Evolutionary conservation across 2,888 invertebrate genomes (phyloP).

Genomic region (Diarsia mendica): DNA sequence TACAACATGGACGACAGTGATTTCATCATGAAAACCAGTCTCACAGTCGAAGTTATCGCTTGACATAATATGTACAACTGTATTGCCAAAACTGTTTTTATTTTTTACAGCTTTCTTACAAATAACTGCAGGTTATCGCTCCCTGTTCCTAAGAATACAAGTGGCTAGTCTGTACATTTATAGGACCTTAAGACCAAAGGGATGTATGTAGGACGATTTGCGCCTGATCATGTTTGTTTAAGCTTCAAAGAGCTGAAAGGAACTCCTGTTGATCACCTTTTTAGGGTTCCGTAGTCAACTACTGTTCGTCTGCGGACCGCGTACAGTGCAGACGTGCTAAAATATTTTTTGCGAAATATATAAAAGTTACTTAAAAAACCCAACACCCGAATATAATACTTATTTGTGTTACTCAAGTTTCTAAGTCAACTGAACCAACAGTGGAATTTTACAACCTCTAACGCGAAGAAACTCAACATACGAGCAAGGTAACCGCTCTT

Average conservation of each 20-base stretch:
- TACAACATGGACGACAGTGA: not conserved
- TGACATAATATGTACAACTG: too few species aligned
- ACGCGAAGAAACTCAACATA: too few species aligned
- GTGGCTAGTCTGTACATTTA: not conserved
- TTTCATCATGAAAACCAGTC: not conserved
- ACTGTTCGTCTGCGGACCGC: too few species aligned
- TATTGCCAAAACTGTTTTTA: not conserved
- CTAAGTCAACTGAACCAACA: too few species aligned
- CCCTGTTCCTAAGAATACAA: not conserved
- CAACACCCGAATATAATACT: too few species aligned
- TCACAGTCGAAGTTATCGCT: not conserved
- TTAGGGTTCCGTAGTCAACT: too few species aligned
- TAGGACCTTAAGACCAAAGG: slow-evolving; percentile 7
- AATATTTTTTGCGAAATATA: too few species aligned
- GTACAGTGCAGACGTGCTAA: too few species aligned
- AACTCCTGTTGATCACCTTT: not conserved
- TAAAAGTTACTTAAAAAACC: too few species aligned
- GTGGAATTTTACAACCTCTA: too few species aligned
- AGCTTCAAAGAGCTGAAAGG: slow-evolving; percentile 20
- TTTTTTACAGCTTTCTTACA: not conserved
- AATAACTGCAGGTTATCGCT: not conserved
- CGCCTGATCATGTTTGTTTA: slow-evolving; percentile 24
- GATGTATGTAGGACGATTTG: not conserved
- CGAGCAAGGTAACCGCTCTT: too few species aligned
- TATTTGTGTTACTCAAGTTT: too few species aligned